Base-by-base conservation (phyloP, 1,140 invertebrate species). In the Diorhabda sublineata region DNA sequence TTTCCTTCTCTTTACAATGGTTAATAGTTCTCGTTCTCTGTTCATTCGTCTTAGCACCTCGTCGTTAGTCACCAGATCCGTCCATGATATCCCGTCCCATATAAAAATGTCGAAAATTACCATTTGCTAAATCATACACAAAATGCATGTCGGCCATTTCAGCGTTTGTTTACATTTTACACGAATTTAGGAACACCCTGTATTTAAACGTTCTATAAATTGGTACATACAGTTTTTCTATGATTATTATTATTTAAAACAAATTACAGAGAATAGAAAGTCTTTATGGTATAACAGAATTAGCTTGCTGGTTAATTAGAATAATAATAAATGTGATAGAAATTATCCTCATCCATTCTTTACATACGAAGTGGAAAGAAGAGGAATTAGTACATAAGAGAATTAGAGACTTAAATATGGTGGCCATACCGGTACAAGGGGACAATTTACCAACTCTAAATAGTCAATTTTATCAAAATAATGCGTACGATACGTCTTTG, bases 271-370 rank as follows among this genome's bases (percentile, higher is more conserved):
- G 86, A 74, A 80, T 87, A 3, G 83, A 84, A 77, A 85, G 84
- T 44, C 81, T 86, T 5, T 87, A 88, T 71, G 87, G 87, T 0
- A 83, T 85, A 11, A 87, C 85, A 5, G 86, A 88, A 75, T 77
- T 88, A 59, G 83, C 85, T 11, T 87, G 86, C 76, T 88, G 87
- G 81, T 81, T 88, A 44, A 83, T 85, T 42, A 79, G 86, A 45
- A 80, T 87, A 58, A 78, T 86, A 4, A 84, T 85, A 41, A 85
- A 86, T 66, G 85, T 87, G n/a, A 81, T 84, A 58, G 84, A 85
- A 42, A 82, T 87, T 0, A 82, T 89, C 5, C 79, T 87, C 60
- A 84, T 89, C n/a, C 86, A 87, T 73, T 88, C 86, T 0, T 83
- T 87, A n/a, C 88, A 88, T 71, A 81, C 86, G 3, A 77, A 77